Percentiles rank a stretch among this genome's conserved stretches.
Evolutionary conservation across 2,113 vertebrate species (phyloP).

Genomic region (Synodontis membranacea): DNA sequence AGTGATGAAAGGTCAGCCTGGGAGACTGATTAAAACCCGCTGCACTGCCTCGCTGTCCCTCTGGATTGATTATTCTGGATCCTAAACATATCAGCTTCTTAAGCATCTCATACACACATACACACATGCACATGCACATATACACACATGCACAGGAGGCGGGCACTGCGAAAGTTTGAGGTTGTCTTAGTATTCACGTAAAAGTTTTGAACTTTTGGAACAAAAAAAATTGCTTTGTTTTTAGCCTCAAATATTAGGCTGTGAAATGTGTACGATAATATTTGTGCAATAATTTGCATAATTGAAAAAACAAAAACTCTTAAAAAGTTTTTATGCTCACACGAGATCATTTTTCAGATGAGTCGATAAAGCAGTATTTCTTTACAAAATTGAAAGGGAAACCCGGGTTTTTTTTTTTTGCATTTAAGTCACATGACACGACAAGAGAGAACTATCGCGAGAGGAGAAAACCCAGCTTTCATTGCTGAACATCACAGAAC

Average conservation of each 20-base stretch:
- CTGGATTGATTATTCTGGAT: constrained; percentile 22
- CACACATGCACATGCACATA: not conserved
- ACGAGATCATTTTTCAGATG: no score
- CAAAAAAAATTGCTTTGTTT: not conserved
- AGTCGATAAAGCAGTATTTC: no score
- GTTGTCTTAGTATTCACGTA: not conserved
- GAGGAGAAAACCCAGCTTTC: no score
- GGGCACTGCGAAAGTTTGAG: not conserved
- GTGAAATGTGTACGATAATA: not conserved
- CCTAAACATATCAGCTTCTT: not conserved
- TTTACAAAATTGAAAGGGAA: no score
- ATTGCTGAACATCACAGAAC: no score
- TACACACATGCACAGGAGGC: not conserved
- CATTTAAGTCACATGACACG: no score
- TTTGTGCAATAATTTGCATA: no score
- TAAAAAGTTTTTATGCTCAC: no score
- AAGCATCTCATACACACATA: not conserved
- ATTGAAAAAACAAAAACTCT: no score
- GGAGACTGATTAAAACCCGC: constrained; percentile 19
- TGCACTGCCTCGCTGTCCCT: constrained; percentile 23
- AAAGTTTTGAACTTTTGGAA: not conserved
- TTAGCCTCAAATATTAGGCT: not conserved
- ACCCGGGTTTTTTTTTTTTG: no score
- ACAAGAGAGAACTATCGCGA: no score
- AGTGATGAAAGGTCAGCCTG: constrained; percentile 3